Conservation (phyloP, 2,888 invertebrate species). For the Altica lythri region DNA sequence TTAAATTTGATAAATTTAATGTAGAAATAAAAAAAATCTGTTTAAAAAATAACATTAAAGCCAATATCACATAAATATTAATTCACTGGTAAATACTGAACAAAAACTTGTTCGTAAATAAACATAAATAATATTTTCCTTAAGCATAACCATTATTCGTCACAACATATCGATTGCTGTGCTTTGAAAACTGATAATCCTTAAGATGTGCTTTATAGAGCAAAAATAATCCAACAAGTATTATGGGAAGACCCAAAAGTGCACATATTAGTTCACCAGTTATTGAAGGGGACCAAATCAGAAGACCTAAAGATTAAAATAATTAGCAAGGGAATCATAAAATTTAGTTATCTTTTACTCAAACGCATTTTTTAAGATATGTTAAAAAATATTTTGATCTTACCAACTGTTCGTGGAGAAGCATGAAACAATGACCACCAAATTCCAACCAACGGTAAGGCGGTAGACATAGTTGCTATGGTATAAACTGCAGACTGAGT, state of each 20-base stretch:
- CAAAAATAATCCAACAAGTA: conserved; percentile 60
- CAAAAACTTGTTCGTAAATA: no score
- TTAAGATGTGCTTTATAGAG: conserved; percentile 62
- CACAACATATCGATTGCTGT: conserved; percentile 38
- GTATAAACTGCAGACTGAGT: conserved; percentile 65
- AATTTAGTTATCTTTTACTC: no score
- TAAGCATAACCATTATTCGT: conserved; percentile 36
- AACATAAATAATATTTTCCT: no score
- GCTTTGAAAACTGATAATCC: conserved; percentile 51
- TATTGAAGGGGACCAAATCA: conserved; percentile 63
- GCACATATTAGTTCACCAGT: conserved; percentile 67
- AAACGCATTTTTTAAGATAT: no score
- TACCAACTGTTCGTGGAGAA: conserved; percentile 55
- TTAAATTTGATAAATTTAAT: no score
- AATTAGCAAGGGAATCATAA: no score
- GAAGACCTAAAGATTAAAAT: conserved; percentile 50
- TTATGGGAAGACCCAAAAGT: conserved; percentile 63
- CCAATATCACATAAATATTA: no score
- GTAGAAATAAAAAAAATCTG: no score
- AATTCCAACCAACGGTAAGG: conserved; percentile 62
- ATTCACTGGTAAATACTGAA: no score
- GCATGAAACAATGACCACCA: conserved; percentile 65
- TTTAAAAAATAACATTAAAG: no score
- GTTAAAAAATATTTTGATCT: conserved; percentile 21
- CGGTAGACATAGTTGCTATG: conserved; percentile 60